Percentiles rank a stretch among this genome's conserved stretches.
Conservation (phyloP, 2,797 vertebrate species). For the Tenualosa thibaudeaui region DNA sequence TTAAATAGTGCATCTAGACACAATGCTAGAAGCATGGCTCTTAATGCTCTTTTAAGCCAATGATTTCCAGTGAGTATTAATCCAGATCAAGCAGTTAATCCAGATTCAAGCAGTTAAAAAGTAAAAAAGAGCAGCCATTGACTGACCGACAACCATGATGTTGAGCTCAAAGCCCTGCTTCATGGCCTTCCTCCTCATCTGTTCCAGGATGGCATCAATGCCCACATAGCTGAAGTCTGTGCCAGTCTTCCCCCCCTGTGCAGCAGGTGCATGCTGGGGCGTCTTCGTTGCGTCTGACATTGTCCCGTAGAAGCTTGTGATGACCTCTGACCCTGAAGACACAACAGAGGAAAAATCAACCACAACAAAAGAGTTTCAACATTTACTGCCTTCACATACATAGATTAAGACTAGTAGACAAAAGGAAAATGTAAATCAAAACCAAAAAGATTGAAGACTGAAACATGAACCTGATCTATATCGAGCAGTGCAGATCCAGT, state of each 20-base stretch:
- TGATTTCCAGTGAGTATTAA: no score
- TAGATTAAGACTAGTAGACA: no score
- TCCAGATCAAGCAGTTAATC: no score
- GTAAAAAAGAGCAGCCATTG: slow-evolving; percentile 53
- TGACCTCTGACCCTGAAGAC: slow-evolving; percentile 74
- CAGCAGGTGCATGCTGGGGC: slow-evolving; percentile 59
- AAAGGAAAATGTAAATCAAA: no score
- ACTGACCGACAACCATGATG: slow-evolving; percentile 98
- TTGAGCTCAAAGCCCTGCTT: slow-evolving; percentile 98
- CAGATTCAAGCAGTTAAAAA: slow-evolving; percentile 54
- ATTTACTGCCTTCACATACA: no score
- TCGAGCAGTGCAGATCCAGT: no score
- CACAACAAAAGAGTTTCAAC: no score
- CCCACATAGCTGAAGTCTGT: slow-evolving; percentile 93
- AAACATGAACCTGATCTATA: no score
- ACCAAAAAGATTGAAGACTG: no score
- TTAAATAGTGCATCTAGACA: slow-evolving; percentile 72
- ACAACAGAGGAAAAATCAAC: not conserved
- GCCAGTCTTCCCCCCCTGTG: slow-evolving; percentile 77
- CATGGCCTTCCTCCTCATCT: slow-evolving; percentile 98
- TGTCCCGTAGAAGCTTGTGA: slow-evolving; percentile 69
- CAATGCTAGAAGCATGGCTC: slow-evolving; percentile 88
- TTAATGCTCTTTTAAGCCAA: slow-evolving; percentile 87
- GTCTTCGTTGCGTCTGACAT: slow-evolving; percentile 87
- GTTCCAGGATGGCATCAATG: slow-evolving; percentile 95